Evolutionary conservation across 2,888 invertebrate genomes (phyloP).

Genomic region (Cheilosia variabilis): DNA sequence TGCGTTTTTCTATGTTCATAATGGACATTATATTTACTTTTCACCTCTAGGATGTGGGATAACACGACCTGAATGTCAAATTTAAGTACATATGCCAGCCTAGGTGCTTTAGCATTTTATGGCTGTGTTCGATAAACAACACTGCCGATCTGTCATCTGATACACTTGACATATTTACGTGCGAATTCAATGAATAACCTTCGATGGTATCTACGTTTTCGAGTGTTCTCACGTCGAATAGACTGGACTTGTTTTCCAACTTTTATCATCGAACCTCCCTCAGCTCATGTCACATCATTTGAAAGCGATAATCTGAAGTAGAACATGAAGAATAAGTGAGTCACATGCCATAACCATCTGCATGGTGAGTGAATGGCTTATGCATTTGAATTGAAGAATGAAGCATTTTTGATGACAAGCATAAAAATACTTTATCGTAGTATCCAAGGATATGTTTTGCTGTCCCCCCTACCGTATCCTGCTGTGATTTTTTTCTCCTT

Average conservation of each 20-base stretch:
- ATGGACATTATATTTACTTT: conserved; percentile 7
- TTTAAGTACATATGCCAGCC: not conserved
- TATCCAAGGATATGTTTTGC: not conserved
- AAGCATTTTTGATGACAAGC: conserved; percentile 56
- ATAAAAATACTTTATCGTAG: conserved; percentile 38
- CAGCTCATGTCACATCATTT: conserved; percentile 21
- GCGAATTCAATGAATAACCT: conserved; percentile 4
- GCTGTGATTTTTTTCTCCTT: conserved; percentile 10
- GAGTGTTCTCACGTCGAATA: conserved; percentile 29
- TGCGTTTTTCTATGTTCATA: conserved; percentile 7
- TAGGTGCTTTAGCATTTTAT: not conserved
- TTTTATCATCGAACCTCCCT: not conserved
- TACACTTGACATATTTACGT: conserved; percentile 51
- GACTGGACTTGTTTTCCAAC: conserved; percentile 26
- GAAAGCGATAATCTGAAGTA: conserved; percentile 45
- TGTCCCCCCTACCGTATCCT: not conserved
- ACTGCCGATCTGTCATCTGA: conserved; percentile 30
- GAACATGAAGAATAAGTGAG: conserved; percentile 44
- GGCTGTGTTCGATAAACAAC: conserved; percentile 26
- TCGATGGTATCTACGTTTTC: conserved; percentile 8
- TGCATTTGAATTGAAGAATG: conserved; percentile 32
- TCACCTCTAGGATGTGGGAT: not conserved
- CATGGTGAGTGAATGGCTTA: not conserved
- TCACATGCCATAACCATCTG: conserved; percentile 30
- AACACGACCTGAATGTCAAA: not conserved